Conservation (phyloP, 2,888 invertebrate genomes). For the Tipula confusa region DNA sequence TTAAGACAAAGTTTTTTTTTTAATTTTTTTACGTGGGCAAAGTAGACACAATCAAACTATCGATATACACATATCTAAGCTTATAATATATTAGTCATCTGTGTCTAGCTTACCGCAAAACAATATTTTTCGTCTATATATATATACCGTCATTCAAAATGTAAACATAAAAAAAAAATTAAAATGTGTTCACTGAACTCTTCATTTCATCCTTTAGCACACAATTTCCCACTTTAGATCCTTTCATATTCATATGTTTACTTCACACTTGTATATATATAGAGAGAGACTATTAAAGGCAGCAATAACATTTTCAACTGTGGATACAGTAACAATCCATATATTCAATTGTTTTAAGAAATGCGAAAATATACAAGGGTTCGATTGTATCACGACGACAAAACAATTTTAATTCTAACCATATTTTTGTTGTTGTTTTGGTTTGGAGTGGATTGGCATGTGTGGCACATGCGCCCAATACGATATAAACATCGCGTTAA, state of each 20-base stretch:
- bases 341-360: not conserved
- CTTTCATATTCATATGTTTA: not conserved
- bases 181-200: not conserved
- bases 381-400: not conserved
- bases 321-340: not conserved
- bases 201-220: not conserved
- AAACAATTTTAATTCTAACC: not conserved
- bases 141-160: not conserved
- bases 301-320: not conserved
- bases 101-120: not conserved
- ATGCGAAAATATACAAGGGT: not conserved
- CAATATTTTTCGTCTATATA: not conserved
- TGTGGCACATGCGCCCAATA: not conserved
- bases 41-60: not conserved
- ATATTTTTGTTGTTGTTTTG: not conserved
- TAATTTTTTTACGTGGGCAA: not conserved
- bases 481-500: not conserved
- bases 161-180: too few species aligned
- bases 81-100: not conserved
- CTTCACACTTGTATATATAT: not conserved
- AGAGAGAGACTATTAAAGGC: not conserved
- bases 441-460: constrained; percentile 9
- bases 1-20: too few species aligned
- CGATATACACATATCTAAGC: not conserved
- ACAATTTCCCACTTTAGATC: not conserved